These are phyloP conservation scores for Drosophila pseudoobscura DNA, from an alignment of 1,140 invertebrate genomes.

Conservation along the genomic window DNA sequence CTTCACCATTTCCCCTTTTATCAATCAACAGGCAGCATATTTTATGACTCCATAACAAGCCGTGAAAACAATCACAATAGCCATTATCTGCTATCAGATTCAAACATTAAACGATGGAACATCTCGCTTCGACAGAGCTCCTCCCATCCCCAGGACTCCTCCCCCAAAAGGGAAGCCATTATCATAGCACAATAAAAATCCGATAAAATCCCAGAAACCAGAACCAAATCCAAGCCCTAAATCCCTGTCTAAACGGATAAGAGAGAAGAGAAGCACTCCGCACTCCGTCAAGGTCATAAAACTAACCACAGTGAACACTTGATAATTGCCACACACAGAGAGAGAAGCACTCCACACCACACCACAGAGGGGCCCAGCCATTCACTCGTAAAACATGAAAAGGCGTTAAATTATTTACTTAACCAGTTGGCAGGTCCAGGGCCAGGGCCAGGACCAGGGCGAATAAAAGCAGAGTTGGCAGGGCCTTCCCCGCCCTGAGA, in stretches of 20 bases:
- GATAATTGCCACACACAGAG: conserved; percentile 43
- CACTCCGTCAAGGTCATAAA: conserved; percentile 37
- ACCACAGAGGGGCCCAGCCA: neutral
- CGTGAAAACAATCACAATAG: no score
- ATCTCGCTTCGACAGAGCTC: no score
- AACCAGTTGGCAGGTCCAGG: conserved; percentile 48
- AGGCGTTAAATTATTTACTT: conserved; percentile 79
- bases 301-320: conserved; percentile 48
- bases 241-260: no score
- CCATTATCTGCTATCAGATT: no score
- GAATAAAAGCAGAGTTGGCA: conserved; percentile 48
- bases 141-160: no score
- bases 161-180: no score
- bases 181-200: conserved; percentile 1
- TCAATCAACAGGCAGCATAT: no score
- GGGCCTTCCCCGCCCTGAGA: conserved; percentile 47
- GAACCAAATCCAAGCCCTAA: neutral
- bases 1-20: no score
- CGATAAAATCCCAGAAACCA: neutral
- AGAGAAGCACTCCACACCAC: neutral
- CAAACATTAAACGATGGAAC: no score
- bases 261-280: no score
- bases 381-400: conserved; percentile 46
- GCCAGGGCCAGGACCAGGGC: neutral
- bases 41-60: no score